Evolutionary conservation across 30 jellyfish, hydroid and myxozoan species (phyloP).

Genomic region (Hydractinia echinata): DNA sequence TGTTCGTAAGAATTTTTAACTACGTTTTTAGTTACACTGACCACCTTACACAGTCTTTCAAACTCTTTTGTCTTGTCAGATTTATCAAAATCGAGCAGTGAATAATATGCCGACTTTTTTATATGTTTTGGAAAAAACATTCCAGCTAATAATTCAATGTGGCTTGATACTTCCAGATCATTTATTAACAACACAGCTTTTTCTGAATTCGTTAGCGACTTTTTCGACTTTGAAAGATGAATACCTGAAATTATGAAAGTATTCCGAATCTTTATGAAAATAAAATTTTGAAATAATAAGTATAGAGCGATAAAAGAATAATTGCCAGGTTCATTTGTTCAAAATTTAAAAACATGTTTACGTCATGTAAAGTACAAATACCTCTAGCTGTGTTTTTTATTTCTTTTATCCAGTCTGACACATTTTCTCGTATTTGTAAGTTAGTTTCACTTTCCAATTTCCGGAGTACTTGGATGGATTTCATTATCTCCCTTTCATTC

Average conservation of each 20-base stretch:
- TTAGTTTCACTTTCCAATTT: background rate
- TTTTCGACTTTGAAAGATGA: background rate
- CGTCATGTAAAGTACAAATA: no score
- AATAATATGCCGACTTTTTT: background rate
- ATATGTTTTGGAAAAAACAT: background rate
- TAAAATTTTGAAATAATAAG: no score
- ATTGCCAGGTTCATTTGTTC: no score
- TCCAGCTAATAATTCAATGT: background rate
- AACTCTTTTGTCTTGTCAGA: background rate
- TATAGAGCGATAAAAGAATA: no score
- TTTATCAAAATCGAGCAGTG: constrained; percentile 1
- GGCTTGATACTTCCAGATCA: background rate
- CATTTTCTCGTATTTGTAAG: background rate
- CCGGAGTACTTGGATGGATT: background rate
- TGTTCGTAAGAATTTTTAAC: background rate
- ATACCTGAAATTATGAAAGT: background rate
- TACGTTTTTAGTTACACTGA: background rate
- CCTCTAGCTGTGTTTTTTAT: constrained; percentile 3
- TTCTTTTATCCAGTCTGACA: constrained; percentile 1
- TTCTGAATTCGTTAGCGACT: background rate
- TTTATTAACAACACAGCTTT: background rate
- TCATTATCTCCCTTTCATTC: background rate
- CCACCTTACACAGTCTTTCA: background rate
- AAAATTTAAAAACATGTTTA: no score
- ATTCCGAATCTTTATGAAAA: no score